Base-by-base conservation (phyloP, 2,113 vertebrate species). In the Zonotrichia leucophrys region DNA sequence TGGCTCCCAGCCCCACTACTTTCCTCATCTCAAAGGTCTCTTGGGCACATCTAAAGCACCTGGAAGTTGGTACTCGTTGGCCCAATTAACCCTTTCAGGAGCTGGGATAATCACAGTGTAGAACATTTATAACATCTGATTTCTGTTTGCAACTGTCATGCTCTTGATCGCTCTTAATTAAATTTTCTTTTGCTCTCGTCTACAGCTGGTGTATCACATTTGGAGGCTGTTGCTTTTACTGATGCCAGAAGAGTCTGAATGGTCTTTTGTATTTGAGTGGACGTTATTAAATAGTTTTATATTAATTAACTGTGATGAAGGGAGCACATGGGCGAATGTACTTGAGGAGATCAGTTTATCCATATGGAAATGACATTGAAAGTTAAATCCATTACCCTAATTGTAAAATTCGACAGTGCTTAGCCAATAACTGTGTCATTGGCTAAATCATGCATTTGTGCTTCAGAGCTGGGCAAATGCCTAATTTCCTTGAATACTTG, bases 231-330 rank as follows among this genome's bases (percentile, higher is more conserved):
- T 95, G 60, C 80, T 96, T 95, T 92, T 75, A 64, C 62, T 92
- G 73, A 60, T 93, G 94, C 89, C 92, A 95, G 80, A 95, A 89
- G 83, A 92, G 41, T 41, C 86, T 96, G 86, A 96, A 93, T 92
- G 78, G 92, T 86, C 94, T 95, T 95, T 95, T 96, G 94, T 96
- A 83, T 90, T 90, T 92, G 90, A 93, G 76, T 90, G 76, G 84
- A 89, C 37, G 41, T 95, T 96, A 92, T 95, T 97, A 95, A 96
- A 96, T 94, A 94, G 88, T 69, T 92, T 94, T 96, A 87, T 97
- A 96, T 96, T 95, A 96, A 94, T 95, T 95, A 95, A 77, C 85
- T 97, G 93, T 89, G 83, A 89, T 95, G 80, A 59, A 84, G 90
- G 73, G 85, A 96, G 90, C 88, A 93, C 90, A 92, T 90, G 93